Evolutionary conservation across 2,113 vertebrate species (phyloP), one percentile per base, ranked within the genome.

Genomic region (Tachysurus vachellii): DNA sequence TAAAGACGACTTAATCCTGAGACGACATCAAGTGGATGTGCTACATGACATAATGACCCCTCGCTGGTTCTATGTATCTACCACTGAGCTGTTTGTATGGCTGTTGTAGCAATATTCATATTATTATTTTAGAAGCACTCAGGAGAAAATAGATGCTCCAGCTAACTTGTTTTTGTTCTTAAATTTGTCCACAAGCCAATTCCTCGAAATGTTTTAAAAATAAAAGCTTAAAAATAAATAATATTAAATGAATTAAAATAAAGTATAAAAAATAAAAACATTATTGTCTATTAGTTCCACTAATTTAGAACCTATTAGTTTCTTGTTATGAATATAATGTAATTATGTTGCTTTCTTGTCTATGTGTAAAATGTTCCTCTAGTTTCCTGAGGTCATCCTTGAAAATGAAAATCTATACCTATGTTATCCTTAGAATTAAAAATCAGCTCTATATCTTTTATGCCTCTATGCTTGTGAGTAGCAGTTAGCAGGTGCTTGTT

Each of bases 1-100:
- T 82, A 88, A 88, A 73, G 75, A 87, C 28, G 8, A 23, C 85
- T 84, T 90, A 90, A 90, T 90, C 87, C 82, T 36, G 42, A 88
- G 85, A 76, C 16, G 66, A 70, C 77, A 62, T 88, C 50, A 88
- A 87, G 87, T 85, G 87, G 85, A 90, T 87, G 82, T 80, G 84
- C 79, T 87, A 54, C 70, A 80, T 87, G 77, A 87, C 87, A 90
- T 86, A 87, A 90, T 70, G 89, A 88, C 70, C 85, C 73, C 73
- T 88, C 16, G 80, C 70, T 84, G 76, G 57, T 80, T 23, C 57
- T 71, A n/a, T 81, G 75, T 84, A 53, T 79, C 53, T 36, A 54
- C 62, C 16, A 62, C 79, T 82, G 42, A 56, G 31, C n/a, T 77
- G 31, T 57, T 81, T 80, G 44, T 42, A 85, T 54, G 61, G 80